These are phyloP conservation scores for Chrysoperla carnea DNA, from an alignment of 1,140 invertebrate species.

Conservation along the genomic window DNA sequence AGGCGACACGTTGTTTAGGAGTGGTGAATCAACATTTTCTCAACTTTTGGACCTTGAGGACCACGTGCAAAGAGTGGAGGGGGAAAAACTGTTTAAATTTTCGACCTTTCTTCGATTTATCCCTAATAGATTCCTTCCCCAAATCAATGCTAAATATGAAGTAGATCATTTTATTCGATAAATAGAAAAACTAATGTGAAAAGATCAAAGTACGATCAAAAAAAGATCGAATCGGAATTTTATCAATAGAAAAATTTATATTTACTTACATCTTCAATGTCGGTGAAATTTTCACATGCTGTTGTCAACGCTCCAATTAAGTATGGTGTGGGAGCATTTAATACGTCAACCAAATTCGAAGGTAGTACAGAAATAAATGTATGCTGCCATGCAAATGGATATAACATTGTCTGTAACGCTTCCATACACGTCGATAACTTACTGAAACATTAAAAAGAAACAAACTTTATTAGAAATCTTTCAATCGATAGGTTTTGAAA, in stretches of 20 bases:
- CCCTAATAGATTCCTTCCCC: too few relatives aligned
- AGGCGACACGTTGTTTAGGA: neutral
- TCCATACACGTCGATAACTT: slow-evolving; percentile 52
- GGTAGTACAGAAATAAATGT: slow-evolving; percentile 62
- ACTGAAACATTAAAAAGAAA: slow-evolving; percentile 28
- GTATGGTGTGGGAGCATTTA: slow-evolving; percentile 56
- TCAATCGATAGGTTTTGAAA: too few relatives aligned
- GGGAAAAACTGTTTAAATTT: too few relatives aligned
- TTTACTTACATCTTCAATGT: slow-evolving; percentile 21
- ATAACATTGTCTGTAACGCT: slow-evolving; percentile 52
- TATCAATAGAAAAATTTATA: slow-evolving; percentile 6
- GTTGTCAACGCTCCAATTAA: slow-evolving; percentile 46
- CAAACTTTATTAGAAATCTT: neutral
- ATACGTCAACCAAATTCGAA: slow-evolving; percentile 43
- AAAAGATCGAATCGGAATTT: slow-evolving; percentile 2
- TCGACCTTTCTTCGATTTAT: too few relatives aligned
- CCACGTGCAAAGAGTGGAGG: too few relatives aligned
- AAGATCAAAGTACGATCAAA: neutral
- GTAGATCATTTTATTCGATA: too few relatives aligned
- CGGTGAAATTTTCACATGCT: slow-evolving; percentile 22
- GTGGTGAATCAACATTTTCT: too few relatives aligned
- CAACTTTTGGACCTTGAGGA: too few relatives aligned
- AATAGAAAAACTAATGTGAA: slow-evolving; percentile 3
- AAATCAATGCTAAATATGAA: too few relatives aligned
- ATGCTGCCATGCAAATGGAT: slow-evolving; percentile 68